A percentile compares a stretch with the other conserved stretches of the same genome.
phyloP scores from a whole-genome alignment of 2,797 vertebrate genomes.

The Aselliscus stoliczkanus region DNA sequence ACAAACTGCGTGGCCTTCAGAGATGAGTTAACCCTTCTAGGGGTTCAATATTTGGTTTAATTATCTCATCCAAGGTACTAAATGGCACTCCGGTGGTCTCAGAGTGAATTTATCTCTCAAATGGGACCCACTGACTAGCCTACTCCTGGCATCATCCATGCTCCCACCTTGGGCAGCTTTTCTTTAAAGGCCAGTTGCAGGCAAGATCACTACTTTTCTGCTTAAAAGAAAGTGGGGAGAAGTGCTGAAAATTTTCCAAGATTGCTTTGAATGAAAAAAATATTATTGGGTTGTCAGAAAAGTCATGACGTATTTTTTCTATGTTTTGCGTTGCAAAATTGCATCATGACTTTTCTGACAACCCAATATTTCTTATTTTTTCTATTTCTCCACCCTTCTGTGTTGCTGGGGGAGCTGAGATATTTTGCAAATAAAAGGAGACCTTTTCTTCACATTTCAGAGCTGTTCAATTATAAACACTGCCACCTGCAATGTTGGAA shows the following conservation, averaged over 20 bases:
- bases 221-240: not conserved
- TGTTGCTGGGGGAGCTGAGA: not conserved
- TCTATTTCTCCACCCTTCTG: slow-evolving; percentile 3
- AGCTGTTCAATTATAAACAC: slow-evolving; percentile 50
- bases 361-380: slow-evolving; percentile 30
- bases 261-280: slow-evolving; percentile 44
- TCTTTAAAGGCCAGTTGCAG: slow-evolving; percentile 10
- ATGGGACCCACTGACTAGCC: not conserved
- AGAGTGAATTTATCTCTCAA: slow-evolving; percentile 8
- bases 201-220: slow-evolving; percentile 16
- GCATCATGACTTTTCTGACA: too few relatives aligned
- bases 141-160: not conserved
- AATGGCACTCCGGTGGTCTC: not conserved
- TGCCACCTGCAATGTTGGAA: slow-evolving; percentile 53
- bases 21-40: slow-evolving; percentile 35
- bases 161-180: not conserved
- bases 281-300: too few relatives aligned
- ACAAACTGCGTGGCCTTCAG: not conserved
- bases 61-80: slow-evolving; percentile 1
- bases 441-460: slow-evolving; percentile 37
- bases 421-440: slow-evolving; percentile 55
- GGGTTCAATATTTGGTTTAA: slow-evolving; percentile 6
- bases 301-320: too few relatives aligned
- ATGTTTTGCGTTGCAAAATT: too few relatives aligned
- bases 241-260: slow-evolving; percentile 35